Evolutionary conservation across 2,888 invertebrate species (phyloP).

Genomic region (Leucophenga montana): DNA sequence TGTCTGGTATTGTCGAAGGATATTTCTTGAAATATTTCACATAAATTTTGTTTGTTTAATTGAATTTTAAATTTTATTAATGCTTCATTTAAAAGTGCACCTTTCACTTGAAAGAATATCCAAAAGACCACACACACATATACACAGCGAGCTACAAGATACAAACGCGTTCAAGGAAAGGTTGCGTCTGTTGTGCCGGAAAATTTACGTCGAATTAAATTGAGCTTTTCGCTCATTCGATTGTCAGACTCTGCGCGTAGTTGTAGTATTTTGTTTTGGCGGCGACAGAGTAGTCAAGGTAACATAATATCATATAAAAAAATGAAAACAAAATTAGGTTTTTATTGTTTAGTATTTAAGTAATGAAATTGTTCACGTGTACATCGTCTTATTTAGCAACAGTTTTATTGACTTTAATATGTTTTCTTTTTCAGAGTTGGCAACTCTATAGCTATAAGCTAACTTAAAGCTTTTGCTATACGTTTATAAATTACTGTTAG

Average conservation of each 20-base stretch:
- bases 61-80: not conserved
- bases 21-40: not conserved
- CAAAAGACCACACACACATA: constrained; percentile 35
- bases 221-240: constrained; percentile 46
- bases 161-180: constrained; percentile 36
- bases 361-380: no score
- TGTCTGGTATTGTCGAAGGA: not conserved
- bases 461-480: no score
- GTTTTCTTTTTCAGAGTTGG: no score
- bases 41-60: not conserved
- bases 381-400: no score
- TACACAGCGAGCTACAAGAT: constrained; percentile 8
- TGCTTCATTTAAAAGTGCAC: constrained; percentile 5
- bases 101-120: not conserved
- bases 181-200: constrained; percentile 71
- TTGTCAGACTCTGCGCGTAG: not conserved
- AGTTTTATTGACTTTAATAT: no score
- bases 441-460: no score
- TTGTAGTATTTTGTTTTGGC: constrained; percentile 1
- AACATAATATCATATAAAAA: no score
- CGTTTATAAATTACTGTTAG: not conserved
- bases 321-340: no score
- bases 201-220: constrained; percentile 68
- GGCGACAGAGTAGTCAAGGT: constrained; percentile 2
- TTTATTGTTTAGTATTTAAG: no score